Evolutionary conservation across 2,113 vertebrate genomes (phyloP).

Genomic region (Aptenodytes forsteri): DNA sequence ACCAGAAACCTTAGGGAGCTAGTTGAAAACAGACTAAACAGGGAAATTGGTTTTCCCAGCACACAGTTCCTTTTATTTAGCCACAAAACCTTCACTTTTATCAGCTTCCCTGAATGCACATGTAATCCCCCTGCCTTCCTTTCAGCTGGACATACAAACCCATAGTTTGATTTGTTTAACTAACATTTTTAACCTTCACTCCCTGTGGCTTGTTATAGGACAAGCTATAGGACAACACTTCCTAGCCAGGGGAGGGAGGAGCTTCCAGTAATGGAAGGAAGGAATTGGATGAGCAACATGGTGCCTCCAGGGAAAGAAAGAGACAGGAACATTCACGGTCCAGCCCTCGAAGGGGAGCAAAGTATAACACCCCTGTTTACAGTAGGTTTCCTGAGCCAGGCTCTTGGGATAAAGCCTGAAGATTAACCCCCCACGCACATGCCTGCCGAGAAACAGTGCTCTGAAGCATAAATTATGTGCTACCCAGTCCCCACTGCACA

Average conservation of each 20-base stretch:
- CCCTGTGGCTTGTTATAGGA: background rate
- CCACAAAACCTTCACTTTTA: background rate
- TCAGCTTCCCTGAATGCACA: background rate
- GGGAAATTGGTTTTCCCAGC: background rate
- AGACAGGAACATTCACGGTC: background rate
- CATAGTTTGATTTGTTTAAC: background rate
- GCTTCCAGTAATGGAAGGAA: background rate
- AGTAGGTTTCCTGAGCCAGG: background rate
- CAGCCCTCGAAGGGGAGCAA: background rate
- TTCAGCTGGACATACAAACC: background rate
- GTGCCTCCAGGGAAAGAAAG: background rate
- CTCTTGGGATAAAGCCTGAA: background rate
- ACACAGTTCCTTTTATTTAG: background rate
- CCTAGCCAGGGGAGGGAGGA: background rate
- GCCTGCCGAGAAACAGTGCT: background rate
- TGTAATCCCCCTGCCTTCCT: background rate
- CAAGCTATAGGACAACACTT: background rate
- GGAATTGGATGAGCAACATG: background rate
- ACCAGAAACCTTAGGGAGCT: background rate
- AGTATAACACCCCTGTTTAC: background rate
- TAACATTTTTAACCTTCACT: background rate
- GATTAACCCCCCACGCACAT: background rate
- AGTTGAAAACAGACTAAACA: conserved; percentile 4
- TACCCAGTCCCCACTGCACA: background rate
- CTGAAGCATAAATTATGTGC: background rate